Percentiles rank a stretch among this genome's conserved stretches.
Conservation (phyloP, 2,888 invertebrate species). For the Blastobasis lacticolella region DNA sequence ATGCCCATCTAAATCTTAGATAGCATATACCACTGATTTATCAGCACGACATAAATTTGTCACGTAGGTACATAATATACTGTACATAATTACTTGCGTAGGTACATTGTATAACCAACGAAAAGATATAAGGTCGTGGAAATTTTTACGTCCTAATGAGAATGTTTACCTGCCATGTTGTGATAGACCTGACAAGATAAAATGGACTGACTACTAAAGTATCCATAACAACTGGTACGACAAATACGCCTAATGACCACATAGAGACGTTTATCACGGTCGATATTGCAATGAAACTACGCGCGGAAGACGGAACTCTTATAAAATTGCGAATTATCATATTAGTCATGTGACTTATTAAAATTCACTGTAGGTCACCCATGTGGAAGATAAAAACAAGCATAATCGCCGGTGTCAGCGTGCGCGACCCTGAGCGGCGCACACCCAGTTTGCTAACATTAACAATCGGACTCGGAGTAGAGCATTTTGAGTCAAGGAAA, state of each 20-base stretch:
- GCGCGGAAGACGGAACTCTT: slow-evolving; percentile 5
- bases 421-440: slow-evolving; percentile 31
- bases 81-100: slow-evolving; percentile 8
- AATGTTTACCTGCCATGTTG: not conserved
- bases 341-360: slow-evolving; percentile 4
- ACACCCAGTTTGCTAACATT: slow-evolving; percentile 35
- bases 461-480: slow-evolving; percentile 41
- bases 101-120: not conserved
- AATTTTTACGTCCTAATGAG: slow-evolving; percentile 21
- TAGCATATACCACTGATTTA: slow-evolving; percentile 44
- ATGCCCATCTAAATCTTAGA: slow-evolving; percentile 40
- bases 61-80: slow-evolving; percentile 34
- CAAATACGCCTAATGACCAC: too few species aligned
- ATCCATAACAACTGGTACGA: too few species aligned
- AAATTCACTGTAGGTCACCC: slow-evolving; percentile 1
- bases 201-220: too few species aligned
- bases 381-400: not conserved
- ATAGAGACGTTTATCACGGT: too few species aligned
- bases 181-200: too few species aligned
- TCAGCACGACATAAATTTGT: slow-evolving; percentile 55
- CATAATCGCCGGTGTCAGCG: slow-evolving; percentile 8
- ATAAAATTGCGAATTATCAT: not conserved
- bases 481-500: slow-evolving; percentile 51
- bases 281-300: not conserved
- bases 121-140: slow-evolving; percentile 20